Evolutionary conservation across 1,140 invertebrate genomes (phyloP).

Genomic region (Atta cephalotes): DNA sequence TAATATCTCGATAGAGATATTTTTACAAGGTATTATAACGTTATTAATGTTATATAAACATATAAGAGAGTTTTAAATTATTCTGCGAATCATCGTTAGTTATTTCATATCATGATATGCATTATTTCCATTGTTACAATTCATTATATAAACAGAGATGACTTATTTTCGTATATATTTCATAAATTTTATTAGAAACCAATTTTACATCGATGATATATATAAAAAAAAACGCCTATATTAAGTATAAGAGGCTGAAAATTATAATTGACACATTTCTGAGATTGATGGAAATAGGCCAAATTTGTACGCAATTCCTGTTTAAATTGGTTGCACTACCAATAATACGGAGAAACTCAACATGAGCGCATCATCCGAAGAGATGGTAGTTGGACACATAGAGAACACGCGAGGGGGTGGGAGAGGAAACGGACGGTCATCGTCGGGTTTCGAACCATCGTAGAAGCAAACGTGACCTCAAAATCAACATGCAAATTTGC

Average conservation of each 20-base stretch:
- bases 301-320: slow-evolving; percentile 27
- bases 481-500: slow-evolving; percentile 85
- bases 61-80: not conserved
- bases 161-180: not conserved
- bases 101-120: not conserved
- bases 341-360: slow-evolving; percentile 40
- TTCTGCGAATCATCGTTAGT: not conserved
- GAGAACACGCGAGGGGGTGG: not conserved
- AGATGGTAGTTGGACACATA: not conserved
- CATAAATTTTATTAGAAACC: not conserved
- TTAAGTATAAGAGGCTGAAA: not conserved
- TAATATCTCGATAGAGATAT: not conserved
- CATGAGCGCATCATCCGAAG: slow-evolving; percentile 51
- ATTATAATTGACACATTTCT: slow-evolving; percentile 58
- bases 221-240: not conserved
- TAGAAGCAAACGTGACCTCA: slow-evolving; percentile 81
- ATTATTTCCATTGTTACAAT: not conserved
- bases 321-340: slow-evolving; percentile 19
- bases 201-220: not conserved
- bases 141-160: not conserved
- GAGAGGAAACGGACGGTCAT: not conserved
- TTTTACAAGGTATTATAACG: not conserved
- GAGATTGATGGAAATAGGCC: slow-evolving; percentile 29
- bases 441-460: slow-evolving; percentile 46
- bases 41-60: not conserved